These are phyloP conservation scores for Ceratitis capitata DNA, from an alignment of 1,140 invertebrate species.

Conservation along the genomic window DNA sequence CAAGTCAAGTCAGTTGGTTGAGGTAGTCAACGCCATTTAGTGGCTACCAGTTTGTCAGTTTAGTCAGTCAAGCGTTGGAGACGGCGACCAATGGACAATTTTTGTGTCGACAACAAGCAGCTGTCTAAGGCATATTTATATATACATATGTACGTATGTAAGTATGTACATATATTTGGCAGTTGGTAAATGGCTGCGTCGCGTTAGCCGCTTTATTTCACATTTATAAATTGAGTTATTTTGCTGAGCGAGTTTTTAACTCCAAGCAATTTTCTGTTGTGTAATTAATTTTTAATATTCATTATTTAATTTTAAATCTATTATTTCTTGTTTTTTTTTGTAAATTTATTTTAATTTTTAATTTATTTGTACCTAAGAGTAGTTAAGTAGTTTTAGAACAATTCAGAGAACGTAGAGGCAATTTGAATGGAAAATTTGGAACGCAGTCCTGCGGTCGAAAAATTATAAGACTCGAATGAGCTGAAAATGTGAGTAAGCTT, in stretches of 20 bases:
- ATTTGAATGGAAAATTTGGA: no score
- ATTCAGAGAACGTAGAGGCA: no score
- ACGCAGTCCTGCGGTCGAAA: no score
- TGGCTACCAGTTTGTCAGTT: conserved; percentile 5
- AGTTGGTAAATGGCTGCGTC: neutral
- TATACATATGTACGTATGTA: neutral
- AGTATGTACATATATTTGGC: neutral
- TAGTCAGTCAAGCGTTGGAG: neutral
- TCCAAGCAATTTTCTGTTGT: conserved; percentile 33
- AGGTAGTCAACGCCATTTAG: neutral
- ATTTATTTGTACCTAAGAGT: no score
- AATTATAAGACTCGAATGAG: no score
- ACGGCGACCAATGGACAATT: conserved; percentile 1
- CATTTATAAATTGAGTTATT: conserved; percentile 66
- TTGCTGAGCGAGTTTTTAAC: conserved; percentile 57
- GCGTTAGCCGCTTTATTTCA: conserved; percentile 45
- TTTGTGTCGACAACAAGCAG: neutral
- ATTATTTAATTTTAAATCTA: no score
- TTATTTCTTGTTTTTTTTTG: no score
- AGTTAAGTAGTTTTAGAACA: no score
- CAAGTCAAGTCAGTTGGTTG: neutral
- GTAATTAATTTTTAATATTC: no score
- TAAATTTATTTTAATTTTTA: no score
- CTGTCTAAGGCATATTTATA: neutral
- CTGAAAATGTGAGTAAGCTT: no score